Percentiles rank a stretch among this genome's conserved stretches.
phyloP scores from a whole-genome alignment of 2,888 invertebrate species.

The Calameuta idolon region DNA sequence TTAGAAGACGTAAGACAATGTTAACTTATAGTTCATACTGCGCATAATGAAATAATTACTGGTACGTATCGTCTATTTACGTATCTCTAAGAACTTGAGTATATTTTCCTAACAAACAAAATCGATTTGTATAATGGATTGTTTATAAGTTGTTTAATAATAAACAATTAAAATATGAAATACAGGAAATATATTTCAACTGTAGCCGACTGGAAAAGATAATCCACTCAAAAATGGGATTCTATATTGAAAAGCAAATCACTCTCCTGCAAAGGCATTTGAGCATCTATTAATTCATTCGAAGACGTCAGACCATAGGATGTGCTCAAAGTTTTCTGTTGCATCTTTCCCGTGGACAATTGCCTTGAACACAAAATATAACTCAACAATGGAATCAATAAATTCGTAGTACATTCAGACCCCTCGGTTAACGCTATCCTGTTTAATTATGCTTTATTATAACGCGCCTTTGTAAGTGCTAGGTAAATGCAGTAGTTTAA shows the following conservation, averaged over 20 bases:
- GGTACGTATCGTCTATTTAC: not conserved
- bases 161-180: not conserved
- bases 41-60: not conserved
- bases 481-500: not conserved
- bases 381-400: not conserved
- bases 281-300: conserved; percentile 37
- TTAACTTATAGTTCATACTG: not conserved
- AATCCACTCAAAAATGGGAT: not conserved
- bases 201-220: not conserved
- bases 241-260: not conserved
- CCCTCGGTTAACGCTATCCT: not conserved
- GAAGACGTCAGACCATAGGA: conserved; percentile 33
- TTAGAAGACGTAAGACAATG: not conserved
- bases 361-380: not conserved
- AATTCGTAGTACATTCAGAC: not conserved
- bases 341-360: conserved; percentile 37
- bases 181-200: not conserved
- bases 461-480: not conserved
- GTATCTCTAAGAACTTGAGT: conserved; percentile 3
- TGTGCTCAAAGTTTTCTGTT: conserved; percentile 35
- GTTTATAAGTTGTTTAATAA: conserved; percentile 8
- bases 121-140: conserved; percentile 10
- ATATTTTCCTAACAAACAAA: conserved; percentile 9
- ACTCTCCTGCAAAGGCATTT: conserved; percentile 16
- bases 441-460: not conserved